phyloP scores from a whole-genome alignment of 2,888 invertebrate genomes.

The Chamaedrilus cognettii region DNA sequence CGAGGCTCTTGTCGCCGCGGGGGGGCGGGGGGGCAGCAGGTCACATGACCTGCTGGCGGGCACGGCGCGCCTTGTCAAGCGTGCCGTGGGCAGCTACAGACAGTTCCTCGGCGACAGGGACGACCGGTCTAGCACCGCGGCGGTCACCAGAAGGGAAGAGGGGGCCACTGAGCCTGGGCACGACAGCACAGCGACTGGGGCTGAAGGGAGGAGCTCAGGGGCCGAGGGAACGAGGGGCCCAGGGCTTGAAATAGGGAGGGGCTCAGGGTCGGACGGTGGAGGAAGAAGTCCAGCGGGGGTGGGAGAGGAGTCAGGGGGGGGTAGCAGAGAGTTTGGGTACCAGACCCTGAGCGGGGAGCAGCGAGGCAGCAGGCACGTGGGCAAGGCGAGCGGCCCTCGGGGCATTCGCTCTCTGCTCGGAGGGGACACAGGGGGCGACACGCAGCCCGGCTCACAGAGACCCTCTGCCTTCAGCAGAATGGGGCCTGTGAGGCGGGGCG shows the following conservation, averaged over 20 bases:
- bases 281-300: background rate
- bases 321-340: background rate
- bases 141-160: too few relatives aligned
- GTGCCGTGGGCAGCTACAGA: slow-evolving; percentile 66
- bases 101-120: slow-evolving; percentile 65
- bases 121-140: slow-evolving; percentile 48
- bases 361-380: background rate
- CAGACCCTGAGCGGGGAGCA: background rate
- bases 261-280: too few relatives aligned
- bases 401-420: too few relatives aligned
- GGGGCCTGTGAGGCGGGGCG: too few relatives aligned
- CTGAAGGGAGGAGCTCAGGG: too few relatives aligned
- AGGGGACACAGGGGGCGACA: too few relatives aligned
- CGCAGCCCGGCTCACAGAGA: too few relatives aligned
- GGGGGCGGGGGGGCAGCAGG: slow-evolving; percentile 34
- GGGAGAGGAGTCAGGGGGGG: background rate
- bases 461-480: too few relatives aligned
- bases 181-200: too few relatives aligned
- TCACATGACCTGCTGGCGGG: slow-evolving; percentile 43
- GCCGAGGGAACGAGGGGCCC: too few relatives aligned
- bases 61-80: slow-evolving; percentile 43
- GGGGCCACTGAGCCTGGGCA: too few relatives aligned
- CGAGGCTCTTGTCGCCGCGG: background rate
- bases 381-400: background rate
- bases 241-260: too few relatives aligned